Evolutionary conservation across 1,140 invertebrate genomes (phyloP).

Genomic region (Drosophila tsacasi): DNA sequence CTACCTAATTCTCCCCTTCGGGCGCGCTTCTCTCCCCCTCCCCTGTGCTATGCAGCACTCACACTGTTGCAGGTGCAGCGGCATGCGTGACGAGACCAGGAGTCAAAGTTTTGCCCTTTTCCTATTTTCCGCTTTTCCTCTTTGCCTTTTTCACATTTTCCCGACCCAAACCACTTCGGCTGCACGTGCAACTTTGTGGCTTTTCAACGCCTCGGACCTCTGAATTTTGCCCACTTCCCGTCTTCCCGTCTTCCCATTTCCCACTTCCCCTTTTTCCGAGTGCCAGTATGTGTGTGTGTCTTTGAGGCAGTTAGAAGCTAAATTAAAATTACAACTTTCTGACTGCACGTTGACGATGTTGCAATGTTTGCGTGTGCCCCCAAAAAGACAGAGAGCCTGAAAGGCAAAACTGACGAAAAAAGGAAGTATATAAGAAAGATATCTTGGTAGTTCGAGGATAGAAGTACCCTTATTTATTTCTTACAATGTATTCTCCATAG

Average conservation of each 20-base stretch:
- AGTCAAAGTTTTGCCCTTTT: conserved; percentile 30
- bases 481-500: not conserved
- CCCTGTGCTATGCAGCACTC: no score
- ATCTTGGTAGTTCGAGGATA: not conserved
- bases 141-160: not conserved
- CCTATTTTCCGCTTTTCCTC: not conserved
- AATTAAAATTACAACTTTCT: conserved; percentile 76
- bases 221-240: not conserved
- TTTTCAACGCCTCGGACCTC: conserved; percentile 53
- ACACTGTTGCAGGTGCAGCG: conserved; percentile 26
- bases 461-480: not conserved
- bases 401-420: conserved; percentile 12
- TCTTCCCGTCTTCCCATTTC: not conserved
- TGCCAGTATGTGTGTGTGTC: conserved; percentile 22
- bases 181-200: conserved; percentile 61
- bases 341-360: conserved; percentile 67
- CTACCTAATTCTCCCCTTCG: conserved; percentile 5
- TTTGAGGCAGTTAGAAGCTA: conserved; percentile 63
- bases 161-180: not conserved
- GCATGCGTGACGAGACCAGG: conserved; percentile 47
- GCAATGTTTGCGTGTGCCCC: conserved; percentile 54
- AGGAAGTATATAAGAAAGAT: not conserved
- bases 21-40: not conserved
- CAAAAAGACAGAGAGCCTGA: conserved; percentile 28
- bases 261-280: conserved; percentile 2